Percentiles rank a stretch among this genome's conserved stretches.
Conservation (phyloP, 53 echinoderm and acorn worm species). For the Holothuria leucospilota region DNA sequence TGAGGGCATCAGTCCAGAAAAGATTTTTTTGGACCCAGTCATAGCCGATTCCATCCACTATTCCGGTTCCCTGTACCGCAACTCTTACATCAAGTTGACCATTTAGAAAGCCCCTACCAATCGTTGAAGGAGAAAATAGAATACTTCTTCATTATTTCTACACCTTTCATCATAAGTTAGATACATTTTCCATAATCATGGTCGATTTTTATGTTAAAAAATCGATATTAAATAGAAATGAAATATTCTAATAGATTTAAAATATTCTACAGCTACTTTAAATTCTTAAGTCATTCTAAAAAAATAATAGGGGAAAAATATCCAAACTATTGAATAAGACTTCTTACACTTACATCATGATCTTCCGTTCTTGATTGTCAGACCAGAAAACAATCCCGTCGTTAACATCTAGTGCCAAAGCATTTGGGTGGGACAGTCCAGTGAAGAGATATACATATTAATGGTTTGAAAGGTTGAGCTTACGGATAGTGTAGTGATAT, state of each 20-base stretch:
- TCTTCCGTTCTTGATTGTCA: constrained; percentile 64
- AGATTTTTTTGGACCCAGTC: constrained; percentile 94
- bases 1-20: constrained; percentile 92
- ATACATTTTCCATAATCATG: no score
- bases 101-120: constrained; percentile 12
- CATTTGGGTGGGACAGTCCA: constrained; percentile 71
- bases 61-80: constrained; percentile 39
- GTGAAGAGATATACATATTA: constrained; percentile 47
- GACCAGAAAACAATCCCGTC: constrained; percentile 73
- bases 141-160: no score
- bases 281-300: no score
- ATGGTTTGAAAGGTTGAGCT: constrained; percentile 46
- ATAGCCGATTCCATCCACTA: constrained; percentile 82
- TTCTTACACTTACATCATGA: constrained; percentile 67
- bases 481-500: constrained; percentile 77
- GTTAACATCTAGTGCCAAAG: constrained; percentile 64
- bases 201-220: no score
- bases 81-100: no score
- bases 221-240: no score
- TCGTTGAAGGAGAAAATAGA: no score
- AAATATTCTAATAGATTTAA: no score
- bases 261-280: no score
- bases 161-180: no score
- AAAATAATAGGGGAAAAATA: no score
- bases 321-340: background rate